Evolutionary conservation across 30 jellyfish, hydroid and myxozoan species (phyloP), one percentile per base, ranked within the genome.

Genomic region (Aurelia sp.): DNA sequence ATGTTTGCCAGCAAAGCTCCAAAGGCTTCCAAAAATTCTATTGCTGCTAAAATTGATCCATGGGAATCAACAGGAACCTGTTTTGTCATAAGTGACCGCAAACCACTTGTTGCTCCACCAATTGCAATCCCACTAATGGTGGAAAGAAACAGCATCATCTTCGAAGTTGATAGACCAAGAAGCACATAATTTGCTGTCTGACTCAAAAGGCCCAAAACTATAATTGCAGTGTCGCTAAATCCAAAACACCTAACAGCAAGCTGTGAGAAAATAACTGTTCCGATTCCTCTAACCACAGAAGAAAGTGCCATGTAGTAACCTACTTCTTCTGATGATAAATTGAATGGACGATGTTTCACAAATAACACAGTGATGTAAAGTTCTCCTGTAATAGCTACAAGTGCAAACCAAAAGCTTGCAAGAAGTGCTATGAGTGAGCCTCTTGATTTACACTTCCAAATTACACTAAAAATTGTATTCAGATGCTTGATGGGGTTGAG

Each of bases 21-120:
- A 57, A 93, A 41, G 17, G 82, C 97, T 70, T 93, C 97, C 40
- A 76, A 30, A n/a, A 89, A 90, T 66, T 88, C 98, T 41, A 93
- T 44, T 23, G 91, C 89, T 15, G 94, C 96, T 3, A 93, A 64
- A 22, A 78, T 97, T 11, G 96, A 82, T 6, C 98, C 96, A 62
- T 93, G 93, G n/a, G 90, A 73, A n/a, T 93, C 94, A 62, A 58
- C 41, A n/a, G 92, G 74, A 13, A 93, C 96, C 17, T 80, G 90
- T 74, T 93, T 93, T 10, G 97, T 78, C 13, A 89, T 86, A 12
- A 93, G 75, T 3, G 98, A 82, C 16, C 98, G 85, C 13, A 88
- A 6, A 20, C 91, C 90, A n/a, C 97, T 68, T 3, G 91, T 65
- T 18, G 97, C 89, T 1, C 70, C 91, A 51, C 96, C 92, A 64